A percentile compares a stretch with the other conserved stretches of the same genome.
These are phyloP conservation scores for Hippocampus barbouri DNA, from an alignment of 2,113 vertebrate species.

Conservation along the genomic window DNA sequence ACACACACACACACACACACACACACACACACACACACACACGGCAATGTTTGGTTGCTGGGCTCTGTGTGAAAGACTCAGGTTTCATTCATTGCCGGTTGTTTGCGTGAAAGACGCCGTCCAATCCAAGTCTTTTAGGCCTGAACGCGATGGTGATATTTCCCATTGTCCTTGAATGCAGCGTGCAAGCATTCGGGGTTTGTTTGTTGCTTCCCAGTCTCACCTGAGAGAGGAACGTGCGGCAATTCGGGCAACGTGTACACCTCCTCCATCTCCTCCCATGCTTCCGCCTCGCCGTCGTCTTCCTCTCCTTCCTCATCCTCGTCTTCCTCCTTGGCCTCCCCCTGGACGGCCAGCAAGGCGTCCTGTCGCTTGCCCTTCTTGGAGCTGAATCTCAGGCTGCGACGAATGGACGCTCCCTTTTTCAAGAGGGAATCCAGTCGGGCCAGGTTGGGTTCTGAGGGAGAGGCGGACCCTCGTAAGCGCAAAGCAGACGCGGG, in stretches of 20 bases:
- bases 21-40: too few relatives aligned
- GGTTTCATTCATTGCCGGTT: too few relatives aligned
- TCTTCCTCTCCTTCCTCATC: conserved; percentile 2
- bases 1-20: too few relatives aligned
- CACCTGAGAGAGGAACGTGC: conserved; percentile 67
- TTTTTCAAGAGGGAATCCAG: conserved; percentile 22
- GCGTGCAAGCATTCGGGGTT: too few relatives aligned
- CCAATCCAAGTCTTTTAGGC: too few relatives aligned
- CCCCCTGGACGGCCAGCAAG: conserved; percentile 6
- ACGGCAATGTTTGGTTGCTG: too few relatives aligned
- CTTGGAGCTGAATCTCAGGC: conserved; percentile 31
- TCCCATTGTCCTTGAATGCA: neutral
- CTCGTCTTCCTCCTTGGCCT: rapidly evolving
- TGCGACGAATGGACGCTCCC: conserved; percentile 16
- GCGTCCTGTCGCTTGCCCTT: conserved; percentile 16
- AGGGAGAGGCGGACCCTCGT: too few relatives aligned
- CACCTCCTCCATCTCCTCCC: conserved; percentile 37
- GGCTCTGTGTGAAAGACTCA: too few relatives aligned
- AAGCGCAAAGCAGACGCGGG: too few relatives aligned
- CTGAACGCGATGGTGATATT: neutral
- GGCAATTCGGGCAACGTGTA: conserved; percentile 66
- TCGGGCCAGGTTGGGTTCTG: conserved; percentile 36
- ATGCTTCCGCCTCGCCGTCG: conserved; percentile 2
- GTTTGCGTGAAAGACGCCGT: too few relatives aligned
- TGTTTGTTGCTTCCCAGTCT: neutral